Base-by-base conservation (phyloP, 2,797 vertebrate genomes). In the Pipistrellus kuhlii region DNA sequence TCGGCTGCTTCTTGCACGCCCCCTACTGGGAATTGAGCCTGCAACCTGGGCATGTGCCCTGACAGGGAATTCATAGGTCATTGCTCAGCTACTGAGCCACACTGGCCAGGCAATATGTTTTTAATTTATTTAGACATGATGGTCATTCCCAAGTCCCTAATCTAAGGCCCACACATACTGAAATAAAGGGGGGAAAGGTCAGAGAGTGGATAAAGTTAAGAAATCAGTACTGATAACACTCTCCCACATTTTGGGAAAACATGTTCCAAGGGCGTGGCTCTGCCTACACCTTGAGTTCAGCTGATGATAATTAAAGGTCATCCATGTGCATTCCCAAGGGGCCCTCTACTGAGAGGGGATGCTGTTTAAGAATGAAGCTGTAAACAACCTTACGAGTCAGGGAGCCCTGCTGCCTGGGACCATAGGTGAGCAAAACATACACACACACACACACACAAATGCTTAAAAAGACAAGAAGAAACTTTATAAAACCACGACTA, bases 81-180 rank as follows among this genome's bases (percentile, higher is more conserved):
- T 12, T 57, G 55, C 23, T 57, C 21, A 57, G 55, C 55, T 57
- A 57, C 55, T 57, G 10, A 57, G 55, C 23, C 55, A 57, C 55
- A 57, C 23, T 57, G 55, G 55, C 23, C 23, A 25, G 55, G 55
- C 55, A 76, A 14, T 48, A 27, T 30, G 62, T 66, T 66, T 44
- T 44, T 44, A 44, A 44, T 44, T 44, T 44, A 44, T 44, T 11
- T 44, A 44, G 66, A n/a, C 78, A 83, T 82, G 57, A 86, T 71
- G 44, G 64, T 85, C 73, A 69, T 92, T 95, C 85, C 87, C 76
- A 94, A 95, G 94, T 88, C 35, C 66, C 51, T 95, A 66, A 75
- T 94, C 75, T 88, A 41, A 76, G 83, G 77, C 87, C 75, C 55
- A 95, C 1, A 83, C 51, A 57, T 68, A 89, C 18, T 87, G 59